A percentile compares a stretch with the other conserved stretches of the same genome.
phyloP scores from a whole-genome alignment of 2,113 vertebrate genomes.

The Noctilio leporinus region DNA sequence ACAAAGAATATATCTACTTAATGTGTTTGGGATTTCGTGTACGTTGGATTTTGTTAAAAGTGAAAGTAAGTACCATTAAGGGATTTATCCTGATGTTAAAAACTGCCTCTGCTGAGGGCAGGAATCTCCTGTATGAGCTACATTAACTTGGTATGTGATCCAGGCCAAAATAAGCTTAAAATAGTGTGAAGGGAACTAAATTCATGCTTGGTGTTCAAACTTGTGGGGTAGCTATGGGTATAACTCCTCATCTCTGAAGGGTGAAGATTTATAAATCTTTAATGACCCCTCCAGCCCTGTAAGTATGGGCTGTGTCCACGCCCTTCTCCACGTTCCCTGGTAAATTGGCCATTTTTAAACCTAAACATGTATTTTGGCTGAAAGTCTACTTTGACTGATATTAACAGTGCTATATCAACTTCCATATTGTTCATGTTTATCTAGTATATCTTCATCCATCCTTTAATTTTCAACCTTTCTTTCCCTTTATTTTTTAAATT shows the following conservation, averaged over 20 bases:
- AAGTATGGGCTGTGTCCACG: neutral
- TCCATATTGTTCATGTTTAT: neutral
- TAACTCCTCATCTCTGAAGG: neutral
- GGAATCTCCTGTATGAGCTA: neutral
- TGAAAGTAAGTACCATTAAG: neutral
- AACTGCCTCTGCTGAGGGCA: neutral
- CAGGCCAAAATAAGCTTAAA: neutral
- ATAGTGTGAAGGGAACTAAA: neutral
- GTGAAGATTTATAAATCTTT: neutral
- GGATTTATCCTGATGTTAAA: neutral
- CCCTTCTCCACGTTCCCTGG: neutral
- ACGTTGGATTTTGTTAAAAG: neutral
- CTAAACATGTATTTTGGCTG: neutral
- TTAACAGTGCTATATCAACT: neutral
- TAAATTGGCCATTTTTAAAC: neutral
- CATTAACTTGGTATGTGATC: neutral
- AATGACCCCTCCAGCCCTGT: neutral
- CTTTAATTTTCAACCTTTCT: neutral
- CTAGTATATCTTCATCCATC: neutral
- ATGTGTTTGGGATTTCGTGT: neutral
- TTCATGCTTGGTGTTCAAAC: neutral
- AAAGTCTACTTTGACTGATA: neutral
- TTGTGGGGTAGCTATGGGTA: neutral
- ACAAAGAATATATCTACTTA: neutral
- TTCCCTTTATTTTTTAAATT: neutral